A percentile compares a stretch with the other conserved stretches of the same genome.
phyloP scores from a whole-genome alignment of 2,888 invertebrate species.

The Pseudococcus longispinus region DNA sequence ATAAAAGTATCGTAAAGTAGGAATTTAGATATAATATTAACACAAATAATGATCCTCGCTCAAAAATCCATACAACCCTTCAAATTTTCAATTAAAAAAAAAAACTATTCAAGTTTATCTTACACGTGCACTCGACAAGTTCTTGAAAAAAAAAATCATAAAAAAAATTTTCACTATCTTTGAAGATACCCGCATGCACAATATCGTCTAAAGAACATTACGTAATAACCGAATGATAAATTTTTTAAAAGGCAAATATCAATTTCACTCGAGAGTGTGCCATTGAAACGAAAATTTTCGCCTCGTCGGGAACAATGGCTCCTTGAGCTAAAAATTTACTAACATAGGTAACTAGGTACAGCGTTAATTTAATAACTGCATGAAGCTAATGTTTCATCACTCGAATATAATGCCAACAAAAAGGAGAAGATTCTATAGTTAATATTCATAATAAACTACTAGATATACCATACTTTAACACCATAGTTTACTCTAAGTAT shows the following conservation, averaged over 20 bases:
- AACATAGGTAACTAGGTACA: background rate
- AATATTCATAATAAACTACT: constrained; percentile 10
- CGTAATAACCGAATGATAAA: background rate
- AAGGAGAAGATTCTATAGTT: constrained; percentile 10
- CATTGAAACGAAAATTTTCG: background rate
- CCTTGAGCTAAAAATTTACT: constrained; percentile 15
- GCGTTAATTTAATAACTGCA: constrained; percentile 7
- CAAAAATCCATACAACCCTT: too few relatives aligned
- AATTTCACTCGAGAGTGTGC: background rate
- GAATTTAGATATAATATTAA: too few relatives aligned
- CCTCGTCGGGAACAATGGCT: background rate
- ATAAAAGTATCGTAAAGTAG: too few relatives aligned
- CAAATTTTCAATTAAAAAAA: too few relatives aligned
- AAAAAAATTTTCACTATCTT: background rate
- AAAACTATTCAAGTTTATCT: too few relatives aligned
- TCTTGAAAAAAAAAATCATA: too few relatives aligned
- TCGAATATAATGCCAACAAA: constrained; percentile 1
- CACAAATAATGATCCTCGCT: too few relatives aligned
- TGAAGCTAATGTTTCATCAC: constrained; percentile 25
- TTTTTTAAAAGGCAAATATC: background rate
- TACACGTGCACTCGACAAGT: too few relatives aligned
- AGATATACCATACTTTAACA: background rate
- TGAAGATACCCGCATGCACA: background rate
- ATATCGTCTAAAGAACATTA: background rate
- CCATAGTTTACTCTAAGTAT: background rate